Evolutionary conservation across 2,113 vertebrate species (phyloP), one percentile per base, ranked within the genome.

Genomic region (Phyllostomus discolor): DNA sequence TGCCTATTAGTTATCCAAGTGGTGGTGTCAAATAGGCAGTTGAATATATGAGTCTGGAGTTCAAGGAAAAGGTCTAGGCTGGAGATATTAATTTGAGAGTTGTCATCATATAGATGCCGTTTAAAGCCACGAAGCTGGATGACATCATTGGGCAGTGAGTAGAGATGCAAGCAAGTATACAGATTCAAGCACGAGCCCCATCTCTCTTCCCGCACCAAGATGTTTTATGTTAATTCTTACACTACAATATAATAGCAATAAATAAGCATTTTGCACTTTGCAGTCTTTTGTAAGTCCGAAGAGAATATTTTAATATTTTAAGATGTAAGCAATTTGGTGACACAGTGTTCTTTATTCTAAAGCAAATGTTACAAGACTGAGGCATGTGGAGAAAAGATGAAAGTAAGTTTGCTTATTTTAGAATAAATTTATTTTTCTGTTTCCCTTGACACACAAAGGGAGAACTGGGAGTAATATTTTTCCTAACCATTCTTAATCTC

Each of bases 361-460:
- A 89, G 48, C 75, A 96, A 97, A 79, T 96, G 95, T 95, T 94
- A 97, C 80, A 70, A 28, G 48, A 95, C 70, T 64, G 64, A 54
- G 28, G 95, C 92, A 82, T 91, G 94, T 94, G 89, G 72, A 98
- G 96, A 96, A 83, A 95, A 64, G 50, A 94, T 96, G 64, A 97
- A 98, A 98, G 35, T 41, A 93, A 86, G 80, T 89, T 97, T 97
- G 48, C 86, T 97, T 98, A 91, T 96, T 98, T 97, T 95, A 96
- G 94, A 97, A 97, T 96, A 97, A 95, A 97, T 95, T 94, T 90
- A 75, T 97, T 97, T 96, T 90, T 22, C 82, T 96, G 7, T 97
- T 90, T 97, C 91, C 35, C 90, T 80, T 96, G 92, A 87, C 86
- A 97, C 26, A 95, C 93, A 96, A 98, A 95, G 85, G 26, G 52